These are phyloP conservation scores for Dryobates pubescens DNA, from an alignment of 2,797 vertebrate species.

Conservation along the genomic window DNA sequence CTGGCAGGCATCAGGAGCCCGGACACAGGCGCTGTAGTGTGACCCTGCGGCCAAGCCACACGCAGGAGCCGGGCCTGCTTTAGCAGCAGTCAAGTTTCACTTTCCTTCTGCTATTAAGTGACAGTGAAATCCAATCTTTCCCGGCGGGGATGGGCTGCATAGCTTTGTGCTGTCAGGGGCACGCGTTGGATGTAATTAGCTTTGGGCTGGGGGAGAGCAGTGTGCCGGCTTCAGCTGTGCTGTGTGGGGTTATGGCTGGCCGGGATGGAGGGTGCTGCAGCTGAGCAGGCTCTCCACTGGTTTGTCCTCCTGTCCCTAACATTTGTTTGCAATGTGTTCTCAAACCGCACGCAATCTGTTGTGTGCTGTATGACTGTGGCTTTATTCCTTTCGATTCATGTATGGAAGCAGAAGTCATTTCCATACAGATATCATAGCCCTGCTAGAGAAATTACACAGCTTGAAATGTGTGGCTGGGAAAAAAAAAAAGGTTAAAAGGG, in stretches of 20 bases:
- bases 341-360: accelerated
- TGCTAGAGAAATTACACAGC: background rate
- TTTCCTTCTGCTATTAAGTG: background rate
- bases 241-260: background rate
- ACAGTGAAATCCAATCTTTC: background rate
- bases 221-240: background rate
- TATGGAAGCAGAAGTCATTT: background rate
- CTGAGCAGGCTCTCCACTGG: background rate
- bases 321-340: accelerated
- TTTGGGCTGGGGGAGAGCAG: background rate
- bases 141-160: background rate
- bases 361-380: background rate
- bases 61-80: background rate
- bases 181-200: background rate
- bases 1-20: accelerated
- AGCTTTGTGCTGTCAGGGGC: background rate
- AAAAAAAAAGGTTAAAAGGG: background rate
- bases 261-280: background rate
- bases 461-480: background rate
- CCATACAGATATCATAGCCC: accelerated
- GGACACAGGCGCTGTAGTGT: accelerated
- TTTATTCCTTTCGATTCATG: background rate
- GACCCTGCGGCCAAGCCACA: background rate
- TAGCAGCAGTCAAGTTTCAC: background rate
- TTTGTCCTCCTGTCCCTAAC: accelerated